phyloP scores from a whole-genome alignment of 2,113 vertebrate species.

The Damaliscus lunatus region DNA sequence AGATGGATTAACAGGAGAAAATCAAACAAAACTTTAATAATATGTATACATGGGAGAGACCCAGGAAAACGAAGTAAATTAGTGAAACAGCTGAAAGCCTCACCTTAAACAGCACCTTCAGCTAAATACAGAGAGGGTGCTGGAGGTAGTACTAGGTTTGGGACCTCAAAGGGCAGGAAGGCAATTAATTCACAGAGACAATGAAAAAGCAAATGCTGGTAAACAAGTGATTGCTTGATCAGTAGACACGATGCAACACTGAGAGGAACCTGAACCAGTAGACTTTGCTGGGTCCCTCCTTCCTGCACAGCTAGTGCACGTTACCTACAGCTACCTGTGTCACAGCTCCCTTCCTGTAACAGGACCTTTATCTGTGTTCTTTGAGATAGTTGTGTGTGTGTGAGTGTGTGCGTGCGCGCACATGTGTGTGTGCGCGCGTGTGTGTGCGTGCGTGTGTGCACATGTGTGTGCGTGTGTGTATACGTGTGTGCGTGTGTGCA shows the following conservation, averaged over 20 bases:
- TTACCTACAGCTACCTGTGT: fast-evolving
- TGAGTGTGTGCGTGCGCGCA: fast-evolving
- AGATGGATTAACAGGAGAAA: background rate
- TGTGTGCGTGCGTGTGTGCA: no score
- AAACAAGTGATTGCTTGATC: background rate
- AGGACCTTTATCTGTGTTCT: background rate
- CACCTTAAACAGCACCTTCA: background rate
- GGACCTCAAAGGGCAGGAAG: background rate
- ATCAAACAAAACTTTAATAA: background rate
- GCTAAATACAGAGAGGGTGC: background rate
- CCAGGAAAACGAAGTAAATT: background rate
- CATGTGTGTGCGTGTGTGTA: no score
- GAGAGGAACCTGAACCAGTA: background rate
- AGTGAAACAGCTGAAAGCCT: background rate
- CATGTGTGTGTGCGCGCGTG: no score
- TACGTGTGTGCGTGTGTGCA: no score
- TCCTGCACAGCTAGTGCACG: fast-evolving
- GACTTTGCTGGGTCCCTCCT: background rate
- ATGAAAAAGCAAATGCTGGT: background rate
- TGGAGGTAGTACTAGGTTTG: background rate
- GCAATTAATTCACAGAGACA: background rate
- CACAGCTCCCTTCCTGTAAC: background rate
- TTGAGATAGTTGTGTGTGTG: background rate
- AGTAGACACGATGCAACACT: fast-evolving
- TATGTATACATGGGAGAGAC: background rate